Evolutionary conservation across 2,888 invertebrate species (phyloP).

Genomic region (Eudemis profundana): DNA sequence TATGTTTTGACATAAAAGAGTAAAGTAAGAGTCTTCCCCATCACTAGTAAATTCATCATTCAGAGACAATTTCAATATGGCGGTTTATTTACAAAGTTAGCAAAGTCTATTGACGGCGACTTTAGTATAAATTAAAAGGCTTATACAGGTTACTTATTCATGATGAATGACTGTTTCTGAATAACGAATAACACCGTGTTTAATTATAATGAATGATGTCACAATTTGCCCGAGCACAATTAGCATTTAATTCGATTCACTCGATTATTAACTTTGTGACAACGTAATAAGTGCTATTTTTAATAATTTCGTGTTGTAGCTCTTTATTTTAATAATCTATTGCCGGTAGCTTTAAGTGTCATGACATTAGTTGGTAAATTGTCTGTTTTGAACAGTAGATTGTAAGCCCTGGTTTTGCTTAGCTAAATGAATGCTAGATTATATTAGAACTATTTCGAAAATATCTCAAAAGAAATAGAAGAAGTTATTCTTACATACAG

Average conservation of each 20-base stretch:
- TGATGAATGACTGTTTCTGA: background rate
- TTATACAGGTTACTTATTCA: background rate
- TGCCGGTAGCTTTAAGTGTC: constrained; percentile 37
- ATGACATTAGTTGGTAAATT: constrained; percentile 38
- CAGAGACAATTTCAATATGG: no score
- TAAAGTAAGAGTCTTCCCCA: no score
- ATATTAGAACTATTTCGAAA: background rate
- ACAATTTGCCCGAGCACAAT: constrained; percentile 30
- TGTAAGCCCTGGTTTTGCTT: constrained; percentile 31
- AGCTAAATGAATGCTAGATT: constrained; percentile 16
- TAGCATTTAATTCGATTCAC: background rate
- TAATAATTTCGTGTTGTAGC: background rate
- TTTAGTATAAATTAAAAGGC: no score
- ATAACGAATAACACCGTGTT: background rate
- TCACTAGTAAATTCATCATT: no score
- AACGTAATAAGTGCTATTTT: constrained; percentile 21
- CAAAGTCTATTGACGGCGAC: no score
- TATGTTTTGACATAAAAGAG: no score
- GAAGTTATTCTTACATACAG: no score
- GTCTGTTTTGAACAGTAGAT: constrained; percentile 38
- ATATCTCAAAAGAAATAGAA: no score
- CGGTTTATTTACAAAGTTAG: no score
- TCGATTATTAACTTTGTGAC: constrained; percentile 8
- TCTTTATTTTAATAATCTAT: constrained; percentile 31
- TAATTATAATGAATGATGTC: background rate